A percentile compares a stretch with the other conserved stretches of the same genome.
Conservation (phyloP, 2,888 invertebrate species). For the Xestia sexstrigata region DNA sequence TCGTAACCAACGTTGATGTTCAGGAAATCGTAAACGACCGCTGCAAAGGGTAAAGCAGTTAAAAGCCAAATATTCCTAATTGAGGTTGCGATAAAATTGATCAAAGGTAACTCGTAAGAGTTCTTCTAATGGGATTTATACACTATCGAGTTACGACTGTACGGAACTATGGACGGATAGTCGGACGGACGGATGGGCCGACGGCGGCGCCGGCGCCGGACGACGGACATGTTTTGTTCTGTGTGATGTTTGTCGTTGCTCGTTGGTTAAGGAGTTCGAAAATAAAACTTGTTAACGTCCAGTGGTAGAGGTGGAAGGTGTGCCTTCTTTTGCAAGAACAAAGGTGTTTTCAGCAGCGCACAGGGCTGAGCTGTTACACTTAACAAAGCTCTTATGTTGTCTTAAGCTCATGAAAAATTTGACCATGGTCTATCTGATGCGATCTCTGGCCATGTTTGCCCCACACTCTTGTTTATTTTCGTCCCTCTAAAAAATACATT, state of each 20-base stretch:
- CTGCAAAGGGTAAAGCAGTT: slow-evolving; percentile 25
- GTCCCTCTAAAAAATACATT: background rate
- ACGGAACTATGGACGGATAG: background rate
- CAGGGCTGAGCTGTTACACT: background rate
- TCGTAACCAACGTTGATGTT: slow-evolving; percentile 18
- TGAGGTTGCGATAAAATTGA: slow-evolving; percentile 61
- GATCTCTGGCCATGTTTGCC: background rate
- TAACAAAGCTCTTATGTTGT: background rate
- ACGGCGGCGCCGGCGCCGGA: slow-evolving; percentile 23
- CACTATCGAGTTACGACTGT: background rate
- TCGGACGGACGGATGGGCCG: background rate
- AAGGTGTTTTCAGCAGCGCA: background rate
- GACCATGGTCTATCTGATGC: background rate
- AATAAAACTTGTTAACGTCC: slow-evolving; percentile 2
- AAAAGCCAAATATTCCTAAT: slow-evolving; percentile 58
- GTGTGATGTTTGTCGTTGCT: slow-evolving; percentile 2
- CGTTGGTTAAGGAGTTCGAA: background rate
- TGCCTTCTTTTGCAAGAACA: background rate
- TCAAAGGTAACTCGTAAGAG: slow-evolving; percentile 55
- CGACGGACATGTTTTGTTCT: slow-evolving; percentile 14
- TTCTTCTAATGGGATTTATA: slow-evolving; percentile 1
- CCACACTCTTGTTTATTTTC: background rate
- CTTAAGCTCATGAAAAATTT: too few relatives aligned
- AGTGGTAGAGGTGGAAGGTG: background rate
- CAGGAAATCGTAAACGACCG: slow-evolving; percentile 46